Conservation (phyloP, 2,888 invertebrate genomes). For the Helleia helle region DNA sequence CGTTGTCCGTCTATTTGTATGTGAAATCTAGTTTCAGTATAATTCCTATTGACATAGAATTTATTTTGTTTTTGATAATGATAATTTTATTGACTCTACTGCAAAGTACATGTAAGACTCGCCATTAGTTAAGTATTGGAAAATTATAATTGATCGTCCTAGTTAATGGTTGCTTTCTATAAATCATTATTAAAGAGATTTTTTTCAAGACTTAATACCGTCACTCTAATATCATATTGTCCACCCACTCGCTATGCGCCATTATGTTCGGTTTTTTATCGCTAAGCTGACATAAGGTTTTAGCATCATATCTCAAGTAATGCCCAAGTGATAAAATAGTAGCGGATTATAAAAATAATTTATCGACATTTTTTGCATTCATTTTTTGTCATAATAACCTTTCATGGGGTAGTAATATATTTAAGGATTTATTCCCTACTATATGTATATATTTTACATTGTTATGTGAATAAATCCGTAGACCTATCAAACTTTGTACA, state of each 20-base stretch:
- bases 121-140: background rate
- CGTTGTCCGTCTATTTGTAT: no score
- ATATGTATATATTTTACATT: background rate
- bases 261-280: conserved; percentile 53
- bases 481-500: no score
- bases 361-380: conserved; percentile 6
- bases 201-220: conserved; percentile 21
- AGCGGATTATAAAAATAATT: conserved; percentile 13
- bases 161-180: conserved; percentile 9
- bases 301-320: conserved; percentile 30
- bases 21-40: no score
- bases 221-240: conserved; percentile 35
- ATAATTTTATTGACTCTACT: no score
- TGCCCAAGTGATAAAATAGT: conserved; percentile 17
- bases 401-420: conserved; percentile 3
- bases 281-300: conserved; percentile 54
- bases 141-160: background rate
- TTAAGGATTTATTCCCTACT: background rate
- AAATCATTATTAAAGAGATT: conserved; percentile 23
- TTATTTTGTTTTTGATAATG: no score
- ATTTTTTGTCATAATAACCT: conserved; percentile 8
- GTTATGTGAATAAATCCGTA: no score
- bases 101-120: no score
- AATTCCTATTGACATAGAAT: no score
- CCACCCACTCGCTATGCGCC: conserved; percentile 35